A percentile compares a stretch with the other conserved stretches of the same genome.
Evolutionary conservation across 2,888 invertebrate species (phyloP).

Genomic region (Vandiemenella viatica): DNA sequence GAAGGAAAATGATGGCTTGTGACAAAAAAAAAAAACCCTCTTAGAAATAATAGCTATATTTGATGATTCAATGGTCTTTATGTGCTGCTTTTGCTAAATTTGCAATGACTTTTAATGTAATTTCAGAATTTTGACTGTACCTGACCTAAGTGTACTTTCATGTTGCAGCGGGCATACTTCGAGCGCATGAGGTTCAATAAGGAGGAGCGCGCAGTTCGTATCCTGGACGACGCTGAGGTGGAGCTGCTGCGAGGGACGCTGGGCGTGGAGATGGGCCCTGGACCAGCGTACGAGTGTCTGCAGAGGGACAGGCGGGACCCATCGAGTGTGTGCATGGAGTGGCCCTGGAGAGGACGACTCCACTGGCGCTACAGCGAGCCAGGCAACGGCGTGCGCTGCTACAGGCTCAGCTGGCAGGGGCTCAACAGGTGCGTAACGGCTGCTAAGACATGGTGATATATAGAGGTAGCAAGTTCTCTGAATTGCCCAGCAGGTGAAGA

Average conservation of each 20-base stretch:
- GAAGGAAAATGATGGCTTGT: too few relatives aligned
- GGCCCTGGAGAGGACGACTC: slow-evolving; percentile 59
- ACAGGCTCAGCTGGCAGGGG: slow-evolving; percentile 62
- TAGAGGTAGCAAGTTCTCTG: too few relatives aligned
- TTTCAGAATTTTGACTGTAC: too few relatives aligned
- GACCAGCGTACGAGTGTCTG: slow-evolving; percentile 13
- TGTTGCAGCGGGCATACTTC: slow-evolving; percentile 55
- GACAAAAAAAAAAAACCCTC: too few relatives aligned
- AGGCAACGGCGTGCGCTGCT: slow-evolving; percentile 48
- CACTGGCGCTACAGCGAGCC: slow-evolving; percentile 44
- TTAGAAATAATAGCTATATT: background rate
- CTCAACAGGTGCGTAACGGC: too few relatives aligned
- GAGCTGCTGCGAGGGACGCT: slow-evolving; percentile 53
- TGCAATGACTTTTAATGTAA: too few relatives aligned
- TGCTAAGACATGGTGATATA: too few relatives aligned
- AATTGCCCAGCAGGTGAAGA: too few relatives aligned
- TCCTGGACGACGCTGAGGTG: slow-evolving; percentile 53
- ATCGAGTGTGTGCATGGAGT: slow-evolving; percentile 65
- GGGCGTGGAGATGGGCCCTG: slow-evolving; percentile 29
- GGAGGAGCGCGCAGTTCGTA: slow-evolving; percentile 53
- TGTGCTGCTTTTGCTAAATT: background rate
- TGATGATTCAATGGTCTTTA: background rate
- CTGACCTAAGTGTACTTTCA: too few relatives aligned
- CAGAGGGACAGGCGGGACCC: slow-evolving; percentile 28
- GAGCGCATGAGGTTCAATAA: slow-evolving; percentile 68